Evolutionary conservation across 37 sponge, comb jelly and placozoan genomes (phyloP), one percentile per base, ranked within the genome.

Genomic region (Haliclona indistincta): DNA sequence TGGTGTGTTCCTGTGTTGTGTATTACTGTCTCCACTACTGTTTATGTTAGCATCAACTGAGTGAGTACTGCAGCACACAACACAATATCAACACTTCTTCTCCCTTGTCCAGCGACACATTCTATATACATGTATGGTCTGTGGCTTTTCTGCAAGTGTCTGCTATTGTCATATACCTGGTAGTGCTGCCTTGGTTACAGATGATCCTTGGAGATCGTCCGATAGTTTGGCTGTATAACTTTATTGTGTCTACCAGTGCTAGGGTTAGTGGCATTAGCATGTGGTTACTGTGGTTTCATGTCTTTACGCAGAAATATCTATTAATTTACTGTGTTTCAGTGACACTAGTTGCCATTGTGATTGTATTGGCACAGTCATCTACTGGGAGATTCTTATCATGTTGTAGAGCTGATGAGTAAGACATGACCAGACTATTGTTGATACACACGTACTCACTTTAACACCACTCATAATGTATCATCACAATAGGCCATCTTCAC

Each of bases 1-100:
- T 67, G 87, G 87, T 43, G 72, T 86, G 22, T 30, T 73, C 39
- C 0, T 86, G 33, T 86, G 87, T 60, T 74, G 80, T 74, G 44
- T 74, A 4, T 32, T 79, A 0, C 73, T 86, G 17, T 68, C 64
- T 35, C 79, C 75, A 38, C 58, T 71, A 17, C 64, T 86, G 10
- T 80, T 67, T 54, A 86, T 80, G 62, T 7, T 80, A 58, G 51
- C 79, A 32, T 23, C 19, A 6, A 56, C 78, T 58, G 41, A 62
- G 85, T 84, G 52, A 84, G 69, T 33, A 47, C 13, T 47, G 26
- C 63, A 29, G 63, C 26, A 23, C 40, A 33, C 8, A n/a, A 73
- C 54, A 4, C 8, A 2, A 68, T 33, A 68, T 2, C 35, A n/a
- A n/a, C n/a, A n/a, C n/a, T n/a, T n/a, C n/a, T n/a, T 58, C 3